Conservation (phyloP, 2,888 invertebrate genomes). For the Leucophenga maculata region DNA sequence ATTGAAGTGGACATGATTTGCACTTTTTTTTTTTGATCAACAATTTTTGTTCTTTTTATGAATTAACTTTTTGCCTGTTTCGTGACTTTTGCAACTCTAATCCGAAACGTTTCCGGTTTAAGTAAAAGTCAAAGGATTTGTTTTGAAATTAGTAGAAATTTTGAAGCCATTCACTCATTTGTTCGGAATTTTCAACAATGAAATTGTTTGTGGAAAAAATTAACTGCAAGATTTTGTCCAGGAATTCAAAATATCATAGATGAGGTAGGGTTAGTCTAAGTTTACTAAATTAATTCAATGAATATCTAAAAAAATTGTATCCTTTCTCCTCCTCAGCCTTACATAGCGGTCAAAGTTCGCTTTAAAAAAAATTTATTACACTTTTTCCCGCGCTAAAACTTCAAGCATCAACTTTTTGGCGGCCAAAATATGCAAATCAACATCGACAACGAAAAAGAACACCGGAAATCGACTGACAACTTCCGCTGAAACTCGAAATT, state of each 20-base stretch:
- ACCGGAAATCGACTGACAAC: slow-evolving; percentile 51
- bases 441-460: slow-evolving; percentile 1
- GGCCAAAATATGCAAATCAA: slow-evolving; percentile 53
- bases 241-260: too few species aligned
- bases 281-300: too few species aligned
- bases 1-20: slow-evolving; percentile 19
- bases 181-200: too few species aligned
- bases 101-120: slow-evolving; percentile 49
- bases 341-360: too few species aligned
- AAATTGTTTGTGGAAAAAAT: too few species aligned
- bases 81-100: slow-evolving; percentile 63
- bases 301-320: too few species aligned
- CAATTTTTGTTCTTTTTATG: slow-evolving; percentile 46
- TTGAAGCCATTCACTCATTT: too few species aligned
- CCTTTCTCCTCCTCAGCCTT: too few species aligned
- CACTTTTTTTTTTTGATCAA: slow-evolving; percentile 6
- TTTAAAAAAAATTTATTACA: neutral
- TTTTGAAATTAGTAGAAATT: too few species aligned
- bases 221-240: too few species aligned
- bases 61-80: slow-evolving; percentile 68
- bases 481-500: slow-evolving; percentile 51
- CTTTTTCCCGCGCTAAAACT: slow-evolving; percentile 45
- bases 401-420: slow-evolving; percentile 45
- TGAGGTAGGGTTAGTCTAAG: too few species aligned
- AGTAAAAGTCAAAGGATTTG: slow-evolving; percentile 2